Conservation (phyloP, 2,888 invertebrate genomes). For the Rhingia campestris region DNA sequence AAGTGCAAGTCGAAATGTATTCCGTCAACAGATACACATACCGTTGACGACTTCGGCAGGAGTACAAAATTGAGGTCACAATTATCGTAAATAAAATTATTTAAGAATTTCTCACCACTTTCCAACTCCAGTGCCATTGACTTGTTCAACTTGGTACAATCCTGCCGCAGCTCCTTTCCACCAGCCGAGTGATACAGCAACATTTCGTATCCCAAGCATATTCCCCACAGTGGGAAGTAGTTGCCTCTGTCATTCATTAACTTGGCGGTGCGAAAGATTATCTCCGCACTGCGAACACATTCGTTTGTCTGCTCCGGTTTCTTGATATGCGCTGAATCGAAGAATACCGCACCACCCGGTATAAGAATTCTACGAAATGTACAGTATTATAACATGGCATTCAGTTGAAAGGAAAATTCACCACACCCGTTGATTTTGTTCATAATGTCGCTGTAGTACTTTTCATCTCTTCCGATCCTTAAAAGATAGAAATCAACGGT, state of each 20-base stretch:
- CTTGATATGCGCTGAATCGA: constrained; percentile 83
- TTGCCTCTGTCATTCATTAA: constrained; percentile 87
- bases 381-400: constrained; percentile 3
- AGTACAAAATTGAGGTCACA: too few species aligned
- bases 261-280: constrained; percentile 87
- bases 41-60: too few species aligned
- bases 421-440: constrained; percentile 87
- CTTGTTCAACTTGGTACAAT: constrained; percentile 85
- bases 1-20: too few species aligned
- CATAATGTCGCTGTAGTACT: constrained; percentile 86
- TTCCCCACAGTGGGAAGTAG: constrained; percentile 93
- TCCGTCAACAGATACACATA: too few species aligned
- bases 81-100: too few species aligned
- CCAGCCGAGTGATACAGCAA: constrained; percentile 86
- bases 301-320: constrained; percentile 82
- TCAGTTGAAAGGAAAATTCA: neutral
- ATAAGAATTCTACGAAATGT: constrained; percentile 86
- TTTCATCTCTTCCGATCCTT: constrained; percentile 85
- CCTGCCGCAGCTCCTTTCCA: constrained; percentile 84
- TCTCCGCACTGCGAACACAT: constrained; percentile 86
- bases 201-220: constrained; percentile 93
- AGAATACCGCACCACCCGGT: constrained; percentile 91
- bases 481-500: constrained; percentile 73
- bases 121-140: constrained; percentile 87
- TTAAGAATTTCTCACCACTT: constrained; percentile 83